Base-by-base conservation (phyloP, 2,797 vertebrate genomes). In the Typhlichthys eigenmanni region DNA sequence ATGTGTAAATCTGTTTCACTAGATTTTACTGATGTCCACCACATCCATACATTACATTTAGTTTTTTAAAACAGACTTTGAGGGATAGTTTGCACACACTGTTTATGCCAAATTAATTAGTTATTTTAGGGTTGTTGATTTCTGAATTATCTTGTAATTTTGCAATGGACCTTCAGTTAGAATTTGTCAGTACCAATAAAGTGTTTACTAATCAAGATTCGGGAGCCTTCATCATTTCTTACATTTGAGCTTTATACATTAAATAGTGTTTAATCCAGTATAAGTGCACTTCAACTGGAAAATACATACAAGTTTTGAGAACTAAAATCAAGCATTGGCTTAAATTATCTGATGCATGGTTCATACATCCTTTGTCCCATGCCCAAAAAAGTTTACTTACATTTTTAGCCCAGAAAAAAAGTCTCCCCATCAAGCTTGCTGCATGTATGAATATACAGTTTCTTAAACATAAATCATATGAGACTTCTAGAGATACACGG, bases 111-210 rank as follows among this genome's bases (percentile, higher is more conserved):
- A 78, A 81, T 65, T 9, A 7, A 66, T 52, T 9, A 0, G 52
- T 71, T 66, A 66, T 29, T 29, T 29, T 43, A 43, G 38, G 47
- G 71, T 69, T n/a, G 45, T 43, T 60, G 14, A 60, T 55, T 75
- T 56, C 55, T 49, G 53, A 63, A 66, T 77, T 49, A 75, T 81
- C 76, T 82, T 85, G 75, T 66, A 34, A 76, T 67, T 62, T 68
- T 67, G 47, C 43, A 55, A 72, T 47, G 17, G 71, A 72, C 6
- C 19, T 69, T 78, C 65, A 62, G 52, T 71, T 79, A 24, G 53
- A 60, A 68, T 57, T 13, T 75, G 62, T 73, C 70, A 67, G 69
- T 83, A 86, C 82, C 84, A 86, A 84, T 85, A 87, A 88, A 89
- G 77, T 86, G 76, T 89, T 90, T 67, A 82, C 73, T 80, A 77